Percentiles rank a stretch among this genome's conserved stretches.
Conservation (phyloP, 2,797 vertebrate species). For the Arrhamphus sclerolepis region DNA sequence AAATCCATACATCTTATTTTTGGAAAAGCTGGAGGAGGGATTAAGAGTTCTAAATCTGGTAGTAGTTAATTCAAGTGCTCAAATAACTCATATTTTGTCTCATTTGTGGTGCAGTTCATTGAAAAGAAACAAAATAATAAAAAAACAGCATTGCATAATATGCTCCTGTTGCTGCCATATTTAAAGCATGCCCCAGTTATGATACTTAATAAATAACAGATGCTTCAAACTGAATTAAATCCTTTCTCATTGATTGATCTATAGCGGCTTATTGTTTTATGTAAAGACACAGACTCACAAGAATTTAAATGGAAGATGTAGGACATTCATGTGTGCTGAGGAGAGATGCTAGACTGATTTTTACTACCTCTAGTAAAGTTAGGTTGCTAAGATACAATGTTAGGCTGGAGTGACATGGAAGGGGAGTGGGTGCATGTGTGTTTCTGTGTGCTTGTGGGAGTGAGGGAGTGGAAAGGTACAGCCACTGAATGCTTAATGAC, state of each 20-base stretch:
- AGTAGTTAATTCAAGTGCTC: not conserved
- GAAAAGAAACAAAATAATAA: not conserved
- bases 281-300: constrained; percentile 1
- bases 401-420: constrained; percentile 44
- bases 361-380: constrained; percentile 61
- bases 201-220: too few relatives aligned
- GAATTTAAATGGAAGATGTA: constrained; percentile 14
- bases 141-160: not conserved
- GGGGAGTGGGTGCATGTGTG: constrained; percentile 21
- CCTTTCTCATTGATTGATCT: too few relatives aligned
- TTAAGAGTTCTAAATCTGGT: constrained; percentile 28
- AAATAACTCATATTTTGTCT: constrained; percentile 9
- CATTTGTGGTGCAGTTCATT: constrained; percentile 4
- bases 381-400: constrained; percentile 69
- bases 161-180: not conserved
- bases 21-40: constrained; percentile 27
- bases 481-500: constrained; percentile 55
- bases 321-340: not conserved
- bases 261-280: not conserved
- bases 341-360: constrained; percentile 23
- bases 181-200: too few relatives aligned
- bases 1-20: constrained; percentile 25
- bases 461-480: constrained; percentile 31
- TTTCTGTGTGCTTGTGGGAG: not conserved
- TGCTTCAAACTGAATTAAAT: too few relatives aligned